phyloP scores from a whole-genome alignment of 2,797 vertebrate species.

The Amblyraja radiata region DNA sequence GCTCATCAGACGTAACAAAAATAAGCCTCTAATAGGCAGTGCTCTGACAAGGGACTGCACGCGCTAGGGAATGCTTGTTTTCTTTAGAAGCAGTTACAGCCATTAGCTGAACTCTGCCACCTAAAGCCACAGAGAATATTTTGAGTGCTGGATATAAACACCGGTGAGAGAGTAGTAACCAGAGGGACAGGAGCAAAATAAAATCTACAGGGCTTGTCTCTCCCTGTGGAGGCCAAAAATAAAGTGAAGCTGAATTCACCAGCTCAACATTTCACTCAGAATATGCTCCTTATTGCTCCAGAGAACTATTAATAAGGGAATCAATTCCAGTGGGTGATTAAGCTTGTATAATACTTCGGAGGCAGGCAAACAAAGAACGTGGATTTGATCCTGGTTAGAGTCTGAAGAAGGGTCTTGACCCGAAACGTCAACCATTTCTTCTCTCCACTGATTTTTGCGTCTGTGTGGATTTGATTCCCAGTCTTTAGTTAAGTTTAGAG shows the following conservation, averaged over 20 bases:
- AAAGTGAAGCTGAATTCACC: background rate
- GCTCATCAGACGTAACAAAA: background rate
- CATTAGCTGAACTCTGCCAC: slow-evolving; percentile 16
- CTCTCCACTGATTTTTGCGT: too few relatives aligned
- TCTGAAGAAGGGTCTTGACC: too few relatives aligned
- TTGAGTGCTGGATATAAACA: background rate
- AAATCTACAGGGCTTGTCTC: background rate
- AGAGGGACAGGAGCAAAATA: background rate
- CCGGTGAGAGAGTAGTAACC: slow-evolving; percentile 12
- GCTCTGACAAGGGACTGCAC: background rate
- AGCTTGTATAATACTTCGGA: background rate
- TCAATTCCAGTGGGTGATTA: background rate
- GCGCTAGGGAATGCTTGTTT: background rate
- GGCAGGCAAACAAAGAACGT: too few relatives aligned
- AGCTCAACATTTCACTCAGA: background rate
- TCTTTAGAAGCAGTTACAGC: slow-evolving; percentile 21
- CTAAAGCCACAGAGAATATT: background rate
- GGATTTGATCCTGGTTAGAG: too few relatives aligned
- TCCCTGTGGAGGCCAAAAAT: background rate
- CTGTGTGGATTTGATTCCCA: background rate
- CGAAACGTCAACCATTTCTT: too few relatives aligned
- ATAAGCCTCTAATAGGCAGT: background rate
- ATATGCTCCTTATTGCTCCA: background rate
- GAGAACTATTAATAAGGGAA: background rate
- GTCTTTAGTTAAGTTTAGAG: background rate